Base-by-base conservation (phyloP, 1,140 invertebrate genomes). In the Aphidius gifuensis region DNA sequence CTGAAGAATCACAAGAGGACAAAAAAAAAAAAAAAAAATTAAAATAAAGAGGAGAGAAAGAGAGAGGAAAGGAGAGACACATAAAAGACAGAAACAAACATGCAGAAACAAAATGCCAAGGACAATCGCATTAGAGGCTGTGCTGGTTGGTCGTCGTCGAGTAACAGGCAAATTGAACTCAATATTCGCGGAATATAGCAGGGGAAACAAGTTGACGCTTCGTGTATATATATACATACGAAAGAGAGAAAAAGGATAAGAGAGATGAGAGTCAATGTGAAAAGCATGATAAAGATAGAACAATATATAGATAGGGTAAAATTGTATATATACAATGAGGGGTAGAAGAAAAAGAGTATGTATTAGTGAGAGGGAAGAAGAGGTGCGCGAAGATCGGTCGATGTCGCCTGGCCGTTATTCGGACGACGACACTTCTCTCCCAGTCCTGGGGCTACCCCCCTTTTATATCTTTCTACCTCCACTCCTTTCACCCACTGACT, bases 401-500 rank as follows among this genome's bases (percentile, higher is more conserved):
- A 82, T 80, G 79, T 78, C 75, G 79, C 74, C 74, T 75, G 76
- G 77, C 80, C 79, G 78, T 80, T 80, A 82, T 82, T 80, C 79
- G 78, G 80, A 80, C 79, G 78, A 81, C 78, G 80, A 81, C 80
- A 81, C 78, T 79, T 79, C 74, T 75, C 76, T 77, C 76, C 75
- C 73, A 73, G 76, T 74, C 66, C 71, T 72, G 71, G 64, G 62
- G 56, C 45, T 51, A 58, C 44, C 62, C 58, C 61, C 63, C 48
- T 59, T 61, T 32, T 32, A 32, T 32, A 32, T 32, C 23, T 32
- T 32, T 32, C 2, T 32, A 66, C 69, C 67, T 60, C 68, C 66
- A 61, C 67, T 65, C 71, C 66, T 59, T 68, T 73, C 69, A 69
- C 69, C 16, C 42, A 9, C 39, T 50, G 61, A 57, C 61, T 62